phyloP scores from a whole-genome alignment of 1,140 invertebrate genomes.

The Papilio polyxenes region DNA sequence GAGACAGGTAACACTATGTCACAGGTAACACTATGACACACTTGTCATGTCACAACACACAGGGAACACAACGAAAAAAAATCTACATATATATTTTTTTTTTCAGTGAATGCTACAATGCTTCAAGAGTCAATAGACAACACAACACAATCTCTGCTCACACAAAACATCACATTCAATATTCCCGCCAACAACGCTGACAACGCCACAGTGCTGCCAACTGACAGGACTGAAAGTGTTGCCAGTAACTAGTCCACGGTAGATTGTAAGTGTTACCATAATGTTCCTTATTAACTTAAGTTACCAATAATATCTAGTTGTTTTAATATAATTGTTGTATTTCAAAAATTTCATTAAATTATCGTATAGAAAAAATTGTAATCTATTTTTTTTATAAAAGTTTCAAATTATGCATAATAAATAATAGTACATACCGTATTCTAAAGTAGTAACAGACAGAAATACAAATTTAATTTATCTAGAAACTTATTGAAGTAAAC shows the following conservation, averaged over 20 bases:
- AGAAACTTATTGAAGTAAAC: background rate
- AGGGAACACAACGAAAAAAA: background rate
- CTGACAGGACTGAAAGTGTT: background rate
- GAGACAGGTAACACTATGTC: slow-evolving; percentile 47
- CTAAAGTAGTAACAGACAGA: background rate
- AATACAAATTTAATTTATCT: background rate
- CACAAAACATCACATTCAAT: slow-evolving; percentile 47
- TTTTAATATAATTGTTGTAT: slow-evolving; percentile 2
- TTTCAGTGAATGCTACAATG: slow-evolving; percentile 43
- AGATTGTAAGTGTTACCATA: slow-evolving; percentile 27
- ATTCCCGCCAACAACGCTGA: slow-evolving; percentile 30
- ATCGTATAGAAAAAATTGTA: background rate
- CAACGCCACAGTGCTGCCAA: background rate
- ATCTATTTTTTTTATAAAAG: background rate
- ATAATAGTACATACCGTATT: background rate
- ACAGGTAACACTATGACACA: slow-evolving; percentile 47
- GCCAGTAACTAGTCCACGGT: slow-evolving; percentile 42
- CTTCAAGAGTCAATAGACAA: background rate
- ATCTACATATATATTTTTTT: slow-evolving; percentile 15
- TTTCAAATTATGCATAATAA: background rate
- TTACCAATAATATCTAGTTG: background rate
- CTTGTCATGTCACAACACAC: too few species aligned
- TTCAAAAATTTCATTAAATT: background rate
- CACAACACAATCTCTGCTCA: background rate
- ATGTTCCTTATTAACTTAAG: slow-evolving; percentile 28